Evolutionary conservation across 2,797 vertebrate genomes (phyloP), one percentile per base, ranked within the genome.

Genomic region (Anisognathus igniventris): DNA sequence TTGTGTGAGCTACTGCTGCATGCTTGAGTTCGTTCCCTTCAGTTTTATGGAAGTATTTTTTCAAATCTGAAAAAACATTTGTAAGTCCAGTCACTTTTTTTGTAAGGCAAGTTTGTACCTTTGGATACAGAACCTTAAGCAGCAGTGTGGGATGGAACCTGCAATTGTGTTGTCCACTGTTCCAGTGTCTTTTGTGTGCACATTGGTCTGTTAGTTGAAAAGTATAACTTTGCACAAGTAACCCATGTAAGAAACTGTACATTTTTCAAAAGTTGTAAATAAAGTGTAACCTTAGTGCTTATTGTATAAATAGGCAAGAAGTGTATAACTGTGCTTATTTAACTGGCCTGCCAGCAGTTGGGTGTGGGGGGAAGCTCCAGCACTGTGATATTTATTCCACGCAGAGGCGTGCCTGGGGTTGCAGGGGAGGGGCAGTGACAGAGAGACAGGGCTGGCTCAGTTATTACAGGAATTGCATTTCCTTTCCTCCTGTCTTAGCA

Each of bases 161-260:
- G 75, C 96, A 92, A 47, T 94, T 86, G 96, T 97, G 97, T 97
- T 95, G 95, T 98, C 96, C 95, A 91, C 96, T 96, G 95, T 96
- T 97, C 96, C 90, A 24, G 91, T 96, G 97, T 98, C 96, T 82
- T 95, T 81, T 94, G 96, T 98, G 97, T 97, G 95, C 95, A 97
- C 97, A 97, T 96, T 96, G 96, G 96, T 97, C 96, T 97, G 95
- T 96, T 95, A 96, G 96, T 91, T 94, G 95, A 97, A 83, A 97
- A 97, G 97, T 98, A 96, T 96, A 98, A 98, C 97, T 98, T 99
- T 99, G 98, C 98, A 99, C 98, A 99, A 98, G 99, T 99, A 99
- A 99, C 98, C 99, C 98, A 98, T 99, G 99, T 99, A 99, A 99
- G 98, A 98, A 99, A 99, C 97, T 99, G 98, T 99, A 99, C 98